Conservation (phyloP, 2,113 vertebrate species). For the rat (Rattus norvegicus) region GRCr8 NC_086020.1:243363001-243363500, state of each 20-base stretch:
- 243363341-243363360: conserved; percentile 81
- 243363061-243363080: background rate
- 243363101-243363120: background rate
- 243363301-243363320: conserved; percentile 80
- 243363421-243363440: background rate
- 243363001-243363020: background rate
- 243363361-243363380: conserved; percentile 79
- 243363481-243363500: background rate
- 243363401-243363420: conserved; percentile 50
- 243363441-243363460: background rate
- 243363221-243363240: conserved; percentile 52
- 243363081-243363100: background rate
- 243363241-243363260: conserved; percentile 40
- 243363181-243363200: background rate
- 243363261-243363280: conserved; percentile 14
- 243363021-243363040: conserved; percentile 17
- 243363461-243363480: background rate
- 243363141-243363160: background rate
- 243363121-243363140: background rate
- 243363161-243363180: background rate
- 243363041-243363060: background rate
- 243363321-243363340: conserved; percentile 79
- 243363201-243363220: conserved; percentile 28
- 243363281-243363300: conserved; percentile 70
- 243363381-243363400: conserved; percentile 28